These are phyloP conservation scores for Hirtodrosophila alboralis DNA, from an alignment of 2,888 invertebrate species.

Conservation along the genomic window DNA sequence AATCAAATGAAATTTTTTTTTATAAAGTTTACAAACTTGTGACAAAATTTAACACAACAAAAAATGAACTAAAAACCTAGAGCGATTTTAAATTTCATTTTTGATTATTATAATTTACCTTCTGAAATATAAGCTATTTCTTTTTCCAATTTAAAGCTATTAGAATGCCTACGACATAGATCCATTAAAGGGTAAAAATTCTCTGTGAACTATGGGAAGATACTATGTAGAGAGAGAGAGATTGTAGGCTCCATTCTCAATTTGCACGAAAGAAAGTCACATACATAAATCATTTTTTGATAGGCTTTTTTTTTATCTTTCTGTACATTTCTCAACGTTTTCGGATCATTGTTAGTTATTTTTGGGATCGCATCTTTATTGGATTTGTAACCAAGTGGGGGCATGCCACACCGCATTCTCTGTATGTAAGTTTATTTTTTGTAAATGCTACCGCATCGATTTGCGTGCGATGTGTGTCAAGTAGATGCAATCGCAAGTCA, in stretches of 20 bases:
- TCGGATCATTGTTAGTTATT: constrained; percentile 30
- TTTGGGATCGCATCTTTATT: constrained; percentile 35
- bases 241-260: constrained; percentile 30
- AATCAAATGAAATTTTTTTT: too few species aligned
- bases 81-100: too few species aligned
- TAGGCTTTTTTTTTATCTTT: constrained; percentile 51
- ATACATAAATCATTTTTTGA: constrained; percentile 68
- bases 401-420: constrained; percentile 1
- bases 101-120: too few species aligned
- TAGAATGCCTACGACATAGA: constrained; percentile 7
- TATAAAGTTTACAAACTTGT: too few species aligned
- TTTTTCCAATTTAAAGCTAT: neutral
- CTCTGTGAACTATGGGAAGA: neutral
- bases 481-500: constrained; percentile 72
- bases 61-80: too few species aligned
- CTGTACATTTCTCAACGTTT: neutral
- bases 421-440: constrained; percentile 37
- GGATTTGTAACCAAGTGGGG: constrained; percentile 18
- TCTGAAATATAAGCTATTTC: too few species aligned
- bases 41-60: too few species aligned
- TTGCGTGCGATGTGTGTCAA: constrained; percentile 80
- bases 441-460: constrained; percentile 78
- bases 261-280: constrained; percentile 65
- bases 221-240: too few species aligned
- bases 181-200: neutral